Conservation (phyloP, 2,797 vertebrate genomes). For the Eulemur albifrons region DNA sequence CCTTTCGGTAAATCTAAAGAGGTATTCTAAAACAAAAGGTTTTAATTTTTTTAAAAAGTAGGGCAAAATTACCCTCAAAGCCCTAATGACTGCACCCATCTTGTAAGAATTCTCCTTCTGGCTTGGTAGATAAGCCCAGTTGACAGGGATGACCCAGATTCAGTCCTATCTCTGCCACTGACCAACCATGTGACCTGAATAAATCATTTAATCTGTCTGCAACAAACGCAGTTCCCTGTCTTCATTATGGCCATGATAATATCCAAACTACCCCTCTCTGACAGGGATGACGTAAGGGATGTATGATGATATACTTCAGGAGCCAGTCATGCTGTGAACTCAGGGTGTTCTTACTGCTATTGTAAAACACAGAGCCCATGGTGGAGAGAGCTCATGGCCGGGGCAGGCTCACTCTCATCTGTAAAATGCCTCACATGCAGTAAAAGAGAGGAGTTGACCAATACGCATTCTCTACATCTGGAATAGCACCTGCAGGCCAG, state of each 20-base stretch:
- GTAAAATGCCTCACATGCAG: neutral
- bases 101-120: constrained; percentile 7
- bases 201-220: constrained; percentile 40
- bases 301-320: neutral
- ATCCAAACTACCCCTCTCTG: neutral
- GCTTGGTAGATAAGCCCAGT: neutral
- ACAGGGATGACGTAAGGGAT: neutral
- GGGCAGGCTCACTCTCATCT: neutral
- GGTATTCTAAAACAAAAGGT: neutral
- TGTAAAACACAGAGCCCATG: neutral
- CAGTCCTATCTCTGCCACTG: neutral
- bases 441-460: neutral
- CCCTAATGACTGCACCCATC: neutral
- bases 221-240: neutral
- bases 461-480: neutral
- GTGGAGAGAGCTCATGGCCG: neutral
- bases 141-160: constrained; percentile 40
- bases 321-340: neutral
- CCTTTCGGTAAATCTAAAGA: constrained; percentile 6
- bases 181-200: constrained; percentile 6
- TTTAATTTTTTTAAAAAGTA: neutral
- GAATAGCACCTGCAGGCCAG: constrained; percentile 32
- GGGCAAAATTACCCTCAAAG: neutral
- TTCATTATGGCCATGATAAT: neutral
- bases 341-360: neutral